Evolutionary conservation across 35 echinoderm and acorn worm genomes (phyloP), one percentile per base, ranked within the genome.

Genomic region (Diadema setosum): DNA sequence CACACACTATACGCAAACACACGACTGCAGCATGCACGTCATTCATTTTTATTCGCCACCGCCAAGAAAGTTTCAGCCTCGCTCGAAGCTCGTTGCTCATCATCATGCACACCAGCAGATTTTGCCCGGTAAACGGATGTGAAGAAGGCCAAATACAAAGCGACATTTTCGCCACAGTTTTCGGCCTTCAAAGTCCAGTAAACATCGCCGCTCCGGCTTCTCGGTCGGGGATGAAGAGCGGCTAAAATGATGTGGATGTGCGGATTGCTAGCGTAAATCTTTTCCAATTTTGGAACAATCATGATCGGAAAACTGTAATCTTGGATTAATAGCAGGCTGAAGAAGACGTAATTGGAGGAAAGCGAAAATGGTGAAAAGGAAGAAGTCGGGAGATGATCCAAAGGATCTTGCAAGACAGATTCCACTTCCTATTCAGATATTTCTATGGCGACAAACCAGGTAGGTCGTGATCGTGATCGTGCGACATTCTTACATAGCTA

Each of bases 361-460:
- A 26, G 30, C 0, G 58, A 91, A 87, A 34, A 98, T 98, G 96
- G 96, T 98, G 92, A 98, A 98, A 70, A 60, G 96, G 48, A 98
- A 98, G 45, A 94, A 87, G 41, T 94, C 84, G 14, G 85, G 75
- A 31, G 92, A 94, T 29, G 88, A 86, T 35, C 85, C 92, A 1
- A 98, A 94, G 42, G 73, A 90, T 76, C 60, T 86, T 0, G 95
- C 91, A 7, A 93, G 94, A 33, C 92, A 91, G 82, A 89, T 98
- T 33, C 96, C 96, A 24, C 61, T 98, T 42, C 96, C 96, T 2
- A 91, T 98, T 69, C 96, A 98, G 70, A 98, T 94, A 80, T 98
- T 98, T 70, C 85, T 98, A 45, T 98, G 96, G 96, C 50, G 96
- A 57, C 96, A 98, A 70, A 98, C 96, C 17, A 98, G 96, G 96